Percentiles rank a stretch among this genome's conserved stretches.
These are phyloP conservation scores for Gnatocerus cornutus DNA, from an alignment of 2,888 invertebrate species.

Conservation along the genomic window DNA sequence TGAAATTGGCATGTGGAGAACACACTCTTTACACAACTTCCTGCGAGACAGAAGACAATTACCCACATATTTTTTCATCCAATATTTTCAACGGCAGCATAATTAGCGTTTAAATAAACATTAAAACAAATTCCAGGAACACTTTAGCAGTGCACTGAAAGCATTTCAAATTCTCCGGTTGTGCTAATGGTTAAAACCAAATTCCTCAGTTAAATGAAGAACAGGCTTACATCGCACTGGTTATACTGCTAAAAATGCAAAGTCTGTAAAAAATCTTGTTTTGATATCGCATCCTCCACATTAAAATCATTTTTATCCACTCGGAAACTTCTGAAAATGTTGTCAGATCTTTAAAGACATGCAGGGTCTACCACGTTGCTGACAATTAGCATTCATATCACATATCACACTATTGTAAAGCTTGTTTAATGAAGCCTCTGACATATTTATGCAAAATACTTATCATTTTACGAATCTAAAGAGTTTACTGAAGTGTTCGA, in stretches of 20 bases:
- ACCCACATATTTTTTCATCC: neutral
- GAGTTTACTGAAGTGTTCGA: constrained; percentile 23
- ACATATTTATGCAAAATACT: constrained; percentile 37
- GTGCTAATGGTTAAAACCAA: neutral
- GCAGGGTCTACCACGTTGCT: neutral
- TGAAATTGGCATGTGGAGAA: neutral
- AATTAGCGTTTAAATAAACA: too few relatives aligned
- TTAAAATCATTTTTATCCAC: neutral
- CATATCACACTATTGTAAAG: constrained; percentile 14
- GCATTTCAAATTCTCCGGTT: too few relatives aligned
- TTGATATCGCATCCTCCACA: neutral
- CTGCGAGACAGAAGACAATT: neutral
- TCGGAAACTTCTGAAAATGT: constrained; percentile 1
- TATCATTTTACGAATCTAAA: constrained; percentile 24
- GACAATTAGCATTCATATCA: constrained; percentile 30
- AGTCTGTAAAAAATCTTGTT: constrained; percentile 3
- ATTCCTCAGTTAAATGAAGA: neutral
- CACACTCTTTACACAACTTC: neutral
- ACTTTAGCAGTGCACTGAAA: too few relatives aligned
- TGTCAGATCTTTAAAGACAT: neutral
- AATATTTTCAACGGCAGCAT: too few relatives aligned
- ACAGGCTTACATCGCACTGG: too few relatives aligned
- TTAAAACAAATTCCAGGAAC: too few relatives aligned
- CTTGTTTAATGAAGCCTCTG: constrained; percentile 31
- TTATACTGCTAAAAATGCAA: neutral